Conservation (phyloP, 2,113 vertebrate species). For the Erythrolamprus reginae region DNA sequence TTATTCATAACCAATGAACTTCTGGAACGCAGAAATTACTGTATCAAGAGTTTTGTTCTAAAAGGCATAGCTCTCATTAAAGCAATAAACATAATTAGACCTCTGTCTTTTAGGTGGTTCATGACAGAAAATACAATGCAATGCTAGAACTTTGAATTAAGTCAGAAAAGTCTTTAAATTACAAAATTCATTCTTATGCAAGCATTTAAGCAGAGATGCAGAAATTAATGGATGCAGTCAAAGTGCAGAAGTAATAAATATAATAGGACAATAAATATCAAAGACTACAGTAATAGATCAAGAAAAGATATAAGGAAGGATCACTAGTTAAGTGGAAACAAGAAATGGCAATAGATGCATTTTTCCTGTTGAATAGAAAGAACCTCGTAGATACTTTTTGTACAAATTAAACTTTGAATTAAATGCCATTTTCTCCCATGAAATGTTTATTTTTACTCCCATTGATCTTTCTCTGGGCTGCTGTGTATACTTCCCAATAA, state of each 20-base stretch:
- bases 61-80: neutral
- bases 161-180: neutral
- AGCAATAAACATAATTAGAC: neutral
- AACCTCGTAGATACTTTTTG: neutral
- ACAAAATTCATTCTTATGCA: neutral
- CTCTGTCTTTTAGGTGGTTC: neutral
- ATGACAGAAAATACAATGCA: neutral
- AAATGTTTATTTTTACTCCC: neutral
- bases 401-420: neutral
- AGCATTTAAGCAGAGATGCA: neutral
- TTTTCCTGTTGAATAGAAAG: neutral
- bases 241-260: neutral
- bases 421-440: neutral
- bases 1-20: neutral
- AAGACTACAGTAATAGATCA: neutral
- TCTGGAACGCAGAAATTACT: neutral
- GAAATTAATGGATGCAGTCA: neutral
- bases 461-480: neutral
- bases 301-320: neutral
- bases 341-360: neutral
- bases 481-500: neutral
- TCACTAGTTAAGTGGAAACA: neutral
- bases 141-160: neutral
- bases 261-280: neutral
- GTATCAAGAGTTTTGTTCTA: neutral